A percentile compares a stretch with the other conserved stretches of the same genome.
phyloP scores from a whole-genome alignment of 1,140 invertebrate genomes.

The Ditylenchus dipsaci region DNA sequence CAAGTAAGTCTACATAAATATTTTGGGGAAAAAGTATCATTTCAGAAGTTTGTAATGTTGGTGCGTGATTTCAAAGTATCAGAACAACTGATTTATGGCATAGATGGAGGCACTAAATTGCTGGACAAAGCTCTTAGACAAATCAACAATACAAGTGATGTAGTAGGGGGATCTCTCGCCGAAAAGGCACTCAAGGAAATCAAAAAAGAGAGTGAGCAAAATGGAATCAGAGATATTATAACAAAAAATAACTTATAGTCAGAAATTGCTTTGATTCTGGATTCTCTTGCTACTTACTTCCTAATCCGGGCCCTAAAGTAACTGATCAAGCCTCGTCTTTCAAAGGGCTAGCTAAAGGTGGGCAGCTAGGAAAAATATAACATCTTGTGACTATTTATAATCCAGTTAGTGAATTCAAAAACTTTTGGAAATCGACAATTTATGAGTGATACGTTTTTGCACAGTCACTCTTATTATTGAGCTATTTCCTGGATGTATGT shows the following conservation, averaged over 20 bases:
- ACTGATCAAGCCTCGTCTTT: conserved; percentile 47
- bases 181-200: conserved; percentile 42
- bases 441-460: too few relatives aligned
- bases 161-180: conserved; percentile 1
- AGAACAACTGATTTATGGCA: conserved; percentile 48
- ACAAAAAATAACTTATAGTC: too few relatives aligned
- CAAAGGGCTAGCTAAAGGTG: conserved; percentile 53
- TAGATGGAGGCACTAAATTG: conserved; percentile 45
- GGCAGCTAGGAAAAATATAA: too few relatives aligned
- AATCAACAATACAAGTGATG: background rate
- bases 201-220: conserved; percentile 36
- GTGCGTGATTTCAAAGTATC: conserved; percentile 53
- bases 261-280: conserved; percentile 48
- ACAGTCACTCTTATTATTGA: too few relatives aligned
- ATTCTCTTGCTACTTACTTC: conserved; percentile 49
- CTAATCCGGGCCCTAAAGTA: conserved; percentile 56
- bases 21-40: background rate
- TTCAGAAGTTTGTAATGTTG: conserved; percentile 52
- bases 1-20: conserved; percentile 61
- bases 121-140: conserved; percentile 38
- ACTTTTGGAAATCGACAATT: too few relatives aligned
- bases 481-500: too few relatives aligned
- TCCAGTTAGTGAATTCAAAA: too few relatives aligned
- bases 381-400: too few relatives aligned
- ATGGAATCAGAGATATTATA: too few relatives aligned